phyloP scores from a whole-genome alignment of 2,113 vertebrate genomes.

The Heterotis niloticus region DNA sequence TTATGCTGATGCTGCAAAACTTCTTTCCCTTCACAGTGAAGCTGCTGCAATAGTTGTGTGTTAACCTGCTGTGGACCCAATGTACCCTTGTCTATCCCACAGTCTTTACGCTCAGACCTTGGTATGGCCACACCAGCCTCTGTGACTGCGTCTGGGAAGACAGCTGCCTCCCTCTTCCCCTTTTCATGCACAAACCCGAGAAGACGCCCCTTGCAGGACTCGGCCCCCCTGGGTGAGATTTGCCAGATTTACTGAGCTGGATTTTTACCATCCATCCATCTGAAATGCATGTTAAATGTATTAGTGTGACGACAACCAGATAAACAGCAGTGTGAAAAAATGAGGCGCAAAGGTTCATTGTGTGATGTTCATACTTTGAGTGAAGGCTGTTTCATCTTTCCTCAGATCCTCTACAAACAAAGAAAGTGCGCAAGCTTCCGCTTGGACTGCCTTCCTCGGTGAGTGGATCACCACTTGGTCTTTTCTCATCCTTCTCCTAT shows the following conservation, averaged over 20 bases:
- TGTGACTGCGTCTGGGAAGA: constrained; percentile 76
- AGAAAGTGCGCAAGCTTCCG: constrained; percentile 99
- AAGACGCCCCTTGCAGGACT: constrained; percentile 81
- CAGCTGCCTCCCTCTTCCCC: constrained; percentile 76
- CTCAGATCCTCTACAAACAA: constrained; percentile 95
- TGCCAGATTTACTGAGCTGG: not conserved
- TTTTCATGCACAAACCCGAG: constrained; percentile 82
- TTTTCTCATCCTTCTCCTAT: constrained; percentile 43
- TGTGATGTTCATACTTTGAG: constrained; percentile 15
- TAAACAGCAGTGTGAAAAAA: no score
- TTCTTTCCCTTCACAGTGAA: not conserved
- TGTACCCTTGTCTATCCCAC: constrained; percentile 45
- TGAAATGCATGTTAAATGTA: not conserved
- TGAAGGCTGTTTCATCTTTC: constrained; percentile 58
- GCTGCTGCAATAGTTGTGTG: not conserved
- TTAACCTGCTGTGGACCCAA: not conserved
- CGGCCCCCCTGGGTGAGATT: constrained; percentile 74
- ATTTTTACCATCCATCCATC: no score
- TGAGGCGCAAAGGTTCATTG: not conserved
- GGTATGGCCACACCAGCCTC: constrained; percentile 75
- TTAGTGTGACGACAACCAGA: not conserved
- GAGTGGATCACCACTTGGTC: constrained; percentile 73
- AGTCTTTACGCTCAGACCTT: constrained; percentile 79
- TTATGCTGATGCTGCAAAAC: not conserved
- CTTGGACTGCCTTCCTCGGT: constrained; percentile 98